Conservation (phyloP, 2,797 vertebrate species). For the Choloepus didactylus region DNA sequence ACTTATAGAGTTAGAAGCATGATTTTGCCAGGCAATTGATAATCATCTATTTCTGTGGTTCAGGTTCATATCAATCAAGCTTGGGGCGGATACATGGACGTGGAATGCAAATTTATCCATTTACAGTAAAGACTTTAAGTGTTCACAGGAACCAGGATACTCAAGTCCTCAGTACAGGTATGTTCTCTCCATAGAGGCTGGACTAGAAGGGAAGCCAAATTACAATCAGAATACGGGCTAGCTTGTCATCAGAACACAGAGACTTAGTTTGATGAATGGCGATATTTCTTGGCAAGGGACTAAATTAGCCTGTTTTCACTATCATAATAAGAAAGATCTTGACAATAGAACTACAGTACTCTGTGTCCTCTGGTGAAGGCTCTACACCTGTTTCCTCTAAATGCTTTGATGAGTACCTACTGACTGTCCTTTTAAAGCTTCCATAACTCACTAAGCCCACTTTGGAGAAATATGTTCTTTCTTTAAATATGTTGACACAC, state of each 20-base stretch:
- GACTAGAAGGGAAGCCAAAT: not conserved
- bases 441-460: not conserved
- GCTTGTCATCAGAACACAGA: not conserved
- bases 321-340: not conserved
- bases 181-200: accelerated
- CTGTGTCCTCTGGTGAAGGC: not conserved
- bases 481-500: not conserved
- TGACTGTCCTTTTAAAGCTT: not conserved
- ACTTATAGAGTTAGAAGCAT: not conserved
- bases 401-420: not conserved
- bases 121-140: not conserved
- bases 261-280: not conserved
- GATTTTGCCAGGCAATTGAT: not conserved
- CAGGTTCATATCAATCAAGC: not conserved
- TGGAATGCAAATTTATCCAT: not conserved
- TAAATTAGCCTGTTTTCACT: not conserved
- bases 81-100: not conserved
- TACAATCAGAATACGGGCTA: not conserved
- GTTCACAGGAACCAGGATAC: not conserved
- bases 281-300: not conserved
- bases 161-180: not conserved
- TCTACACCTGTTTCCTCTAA: not conserved
- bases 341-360: not conserved
- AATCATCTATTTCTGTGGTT: not conserved
- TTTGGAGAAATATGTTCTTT: not conserved